Conservation (phyloP, 2,797 vertebrate species). For the Hippopotamyrus pictus region DNA sequence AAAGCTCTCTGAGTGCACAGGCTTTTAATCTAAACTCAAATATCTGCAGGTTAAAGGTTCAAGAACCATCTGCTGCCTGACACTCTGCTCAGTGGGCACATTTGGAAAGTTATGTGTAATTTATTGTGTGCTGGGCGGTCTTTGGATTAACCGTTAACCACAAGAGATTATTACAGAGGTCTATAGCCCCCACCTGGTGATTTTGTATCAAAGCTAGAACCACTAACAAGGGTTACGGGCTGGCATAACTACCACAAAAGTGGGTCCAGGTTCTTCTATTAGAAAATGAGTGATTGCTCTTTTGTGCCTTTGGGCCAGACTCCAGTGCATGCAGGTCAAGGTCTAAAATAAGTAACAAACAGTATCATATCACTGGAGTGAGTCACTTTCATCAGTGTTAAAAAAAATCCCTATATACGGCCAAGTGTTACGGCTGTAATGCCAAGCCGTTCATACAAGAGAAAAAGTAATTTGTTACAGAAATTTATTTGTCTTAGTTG, state of each 20-base stretch:
- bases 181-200: background rate
- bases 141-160: slow-evolving; percentile 17
- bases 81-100: slow-evolving; percentile 5
- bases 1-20: background rate
- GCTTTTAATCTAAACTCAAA: background rate
- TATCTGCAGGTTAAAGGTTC: background rate
- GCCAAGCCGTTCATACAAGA: background rate
- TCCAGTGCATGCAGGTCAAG: slow-evolving; percentile 13
- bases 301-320: background rate
- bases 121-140: background rate
- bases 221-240: background rate
- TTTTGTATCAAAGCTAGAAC: background rate
- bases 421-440: background rate
- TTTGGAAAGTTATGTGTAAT: slow-evolving; percentile 6
- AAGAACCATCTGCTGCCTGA: background rate
- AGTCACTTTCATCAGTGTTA: slow-evolving; percentile 8
- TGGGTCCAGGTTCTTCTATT: background rate
- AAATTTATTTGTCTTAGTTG: background rate
- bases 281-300: background rate
- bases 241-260: background rate
- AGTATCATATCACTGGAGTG: slow-evolving; percentile 36
- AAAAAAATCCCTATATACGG: background rate
- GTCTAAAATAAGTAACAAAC: slow-evolving; percentile 32
- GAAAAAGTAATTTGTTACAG: background rate
- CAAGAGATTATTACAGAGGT: background rate